Percentiles rank a stretch among this genome's conserved stretches.
Conservation (phyloP, 2,888 invertebrate genomes). For the Oscheius sp. region DNA sequence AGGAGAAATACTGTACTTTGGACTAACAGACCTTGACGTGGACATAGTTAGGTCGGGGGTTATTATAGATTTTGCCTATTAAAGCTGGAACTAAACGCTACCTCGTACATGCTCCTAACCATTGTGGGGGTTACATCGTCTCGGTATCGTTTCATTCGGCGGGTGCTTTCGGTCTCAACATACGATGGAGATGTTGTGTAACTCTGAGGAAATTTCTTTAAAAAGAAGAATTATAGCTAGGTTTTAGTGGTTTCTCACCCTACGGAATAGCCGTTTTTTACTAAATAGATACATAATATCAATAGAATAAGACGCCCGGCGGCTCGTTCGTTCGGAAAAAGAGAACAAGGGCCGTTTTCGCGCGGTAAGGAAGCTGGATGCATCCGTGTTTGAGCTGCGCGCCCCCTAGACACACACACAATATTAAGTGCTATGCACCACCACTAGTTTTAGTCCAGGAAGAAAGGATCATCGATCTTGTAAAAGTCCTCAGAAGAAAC, state of each 20-base stretch:
- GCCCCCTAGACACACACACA: conserved; percentile 26
- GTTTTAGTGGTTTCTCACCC: conserved; percentile 9
- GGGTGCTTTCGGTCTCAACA: conserved; percentile 57
- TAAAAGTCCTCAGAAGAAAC: conserved; percentile 12
- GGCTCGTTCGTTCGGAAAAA: conserved; percentile 37
- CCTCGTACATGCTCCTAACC: conserved; percentile 68
- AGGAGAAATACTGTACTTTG: conserved; percentile 4
- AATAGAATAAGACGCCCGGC: conserved; percentile 12
- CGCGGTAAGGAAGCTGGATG: conserved; percentile 36
- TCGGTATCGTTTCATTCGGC: conserved; percentile 56
- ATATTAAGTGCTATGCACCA: conserved; percentile 32
- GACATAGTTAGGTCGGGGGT: conserved; percentile 4
- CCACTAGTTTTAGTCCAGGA: conserved; percentile 27
- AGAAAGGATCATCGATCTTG: conserved; percentile 27
- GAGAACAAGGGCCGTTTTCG: conserved; percentile 34
- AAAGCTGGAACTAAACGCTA: conserved; percentile 34
- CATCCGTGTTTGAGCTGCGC: conserved; percentile 37
- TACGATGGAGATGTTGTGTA: conserved; percentile 59
- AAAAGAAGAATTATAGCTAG: background rate
- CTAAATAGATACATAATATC: conserved; percentile 52
- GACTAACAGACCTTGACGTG: background rate
- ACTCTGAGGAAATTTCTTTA: conserved; percentile 46
- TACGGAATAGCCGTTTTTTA: conserved; percentile 53
- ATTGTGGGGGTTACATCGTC: conserved; percentile 52
- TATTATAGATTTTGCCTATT: background rate